These are phyloP conservation scores for Alentia gelatinosa DNA, from an alignment of 2,888 invertebrate species.

Conservation along the genomic window DNA sequence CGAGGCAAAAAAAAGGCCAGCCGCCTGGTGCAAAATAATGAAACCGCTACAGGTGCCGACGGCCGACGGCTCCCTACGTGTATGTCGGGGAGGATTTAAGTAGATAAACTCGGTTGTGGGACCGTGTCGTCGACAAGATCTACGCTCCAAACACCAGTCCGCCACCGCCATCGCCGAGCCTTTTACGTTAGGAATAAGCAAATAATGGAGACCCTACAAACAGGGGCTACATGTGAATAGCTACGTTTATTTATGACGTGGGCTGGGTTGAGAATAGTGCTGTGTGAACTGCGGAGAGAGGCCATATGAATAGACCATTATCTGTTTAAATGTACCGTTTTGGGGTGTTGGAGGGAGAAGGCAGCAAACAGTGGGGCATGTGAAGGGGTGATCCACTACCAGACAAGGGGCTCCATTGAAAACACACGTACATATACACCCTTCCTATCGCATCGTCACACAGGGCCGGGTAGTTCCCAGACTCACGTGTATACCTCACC, in stretches of 20 bases:
- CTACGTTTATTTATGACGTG: no score
- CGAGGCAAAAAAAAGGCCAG: not conserved
- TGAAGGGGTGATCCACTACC: not conserved
- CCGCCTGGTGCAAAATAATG: not conserved
- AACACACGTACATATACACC: not conserved
- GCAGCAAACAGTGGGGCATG: not conserved
- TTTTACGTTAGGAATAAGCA: no score
- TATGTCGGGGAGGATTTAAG: no score
- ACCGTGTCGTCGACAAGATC: no score
- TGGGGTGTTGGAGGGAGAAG: not conserved
- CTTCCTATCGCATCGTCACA: not conserved
- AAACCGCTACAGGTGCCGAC: no score
- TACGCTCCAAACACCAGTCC: no score
- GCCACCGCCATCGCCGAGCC: no score
- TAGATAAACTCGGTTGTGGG: no score
- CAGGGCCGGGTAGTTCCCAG: not conserved
- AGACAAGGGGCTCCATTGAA: not conserved
- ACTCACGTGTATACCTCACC: slow-evolving; percentile 6
- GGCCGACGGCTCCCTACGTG: no score
- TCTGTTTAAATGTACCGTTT: slow-evolving; percentile 26
- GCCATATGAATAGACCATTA: not conserved
- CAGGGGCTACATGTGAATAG: no score
- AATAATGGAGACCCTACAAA: no score
- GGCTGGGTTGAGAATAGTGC: not conserved
- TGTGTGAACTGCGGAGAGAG: not conserved